These are phyloP conservation scores for Drepanosiphum platanoidis DNA, from an alignment of 2,888 invertebrate species.

Conservation along the genomic window DNA sequence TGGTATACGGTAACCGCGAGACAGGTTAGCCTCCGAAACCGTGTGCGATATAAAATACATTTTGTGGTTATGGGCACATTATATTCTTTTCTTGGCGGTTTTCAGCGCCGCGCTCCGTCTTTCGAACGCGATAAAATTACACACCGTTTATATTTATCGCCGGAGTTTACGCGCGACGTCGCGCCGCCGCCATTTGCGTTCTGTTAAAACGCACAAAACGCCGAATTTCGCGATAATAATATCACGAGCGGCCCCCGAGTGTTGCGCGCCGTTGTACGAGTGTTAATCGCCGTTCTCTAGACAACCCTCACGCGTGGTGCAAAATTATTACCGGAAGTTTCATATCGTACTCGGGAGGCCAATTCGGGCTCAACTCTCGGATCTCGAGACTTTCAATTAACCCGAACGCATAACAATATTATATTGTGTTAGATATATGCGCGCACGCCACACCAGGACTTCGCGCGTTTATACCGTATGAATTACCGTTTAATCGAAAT, in stretches of 20 bases:
- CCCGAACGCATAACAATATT: background rate
- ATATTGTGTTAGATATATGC: background rate
- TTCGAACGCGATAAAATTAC: background rate
- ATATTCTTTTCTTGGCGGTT: background rate
- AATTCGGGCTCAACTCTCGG: background rate
- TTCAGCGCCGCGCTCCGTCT: background rate
- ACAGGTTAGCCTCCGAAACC: background rate
- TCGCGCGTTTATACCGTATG: no score
- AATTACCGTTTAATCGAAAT: slow-evolving; percentile 25
- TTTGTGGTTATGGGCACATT: no score
- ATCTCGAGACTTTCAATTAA: slow-evolving; percentile 42
- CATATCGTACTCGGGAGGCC: slow-evolving; percentile 42
- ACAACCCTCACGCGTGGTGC: background rate
- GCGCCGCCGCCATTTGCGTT: background rate
- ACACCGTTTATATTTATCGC: background rate
- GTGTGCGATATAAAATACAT: background rate
- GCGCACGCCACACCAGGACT: no score
- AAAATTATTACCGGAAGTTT: slow-evolving; percentile 36
- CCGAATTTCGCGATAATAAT: background rate
- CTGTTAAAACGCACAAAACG: background rate
- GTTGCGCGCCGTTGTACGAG: background rate
- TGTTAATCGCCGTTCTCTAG: slow-evolving; percentile 1
- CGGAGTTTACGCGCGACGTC: background rate
- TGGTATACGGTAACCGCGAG: no score
- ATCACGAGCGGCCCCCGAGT: background rate